Evolutionary conservation across 2,888 invertebrate genomes (phyloP).

Genomic region (Leptinotarsa juncta): DNA sequence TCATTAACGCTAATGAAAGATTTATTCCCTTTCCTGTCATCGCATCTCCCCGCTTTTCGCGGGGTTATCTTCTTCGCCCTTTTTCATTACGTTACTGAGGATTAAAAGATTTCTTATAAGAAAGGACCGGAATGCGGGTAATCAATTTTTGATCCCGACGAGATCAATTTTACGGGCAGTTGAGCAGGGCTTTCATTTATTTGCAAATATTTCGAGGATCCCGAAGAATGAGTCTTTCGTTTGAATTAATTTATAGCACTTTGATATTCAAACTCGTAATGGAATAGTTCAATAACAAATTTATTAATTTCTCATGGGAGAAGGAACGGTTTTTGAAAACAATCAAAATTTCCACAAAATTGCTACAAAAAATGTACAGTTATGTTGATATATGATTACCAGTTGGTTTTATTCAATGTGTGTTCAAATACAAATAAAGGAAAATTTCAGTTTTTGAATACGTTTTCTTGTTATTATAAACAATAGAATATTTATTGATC

Average conservation of each 20-base stretch:
- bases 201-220: background rate
- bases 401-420: too few species aligned
- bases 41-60: background rate
- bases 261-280: background rate
- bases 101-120: constrained; percentile 18
- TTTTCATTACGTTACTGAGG: constrained; percentile 15
- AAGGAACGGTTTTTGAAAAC: too few species aligned
- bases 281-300: too few species aligned
- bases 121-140: constrained; percentile 13
- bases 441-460: too few species aligned
- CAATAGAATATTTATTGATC: too few species aligned
- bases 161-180: constrained; percentile 12
- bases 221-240: background rate
- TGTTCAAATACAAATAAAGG: too few species aligned
- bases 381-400: too few species aligned
- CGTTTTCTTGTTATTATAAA: too few species aligned
- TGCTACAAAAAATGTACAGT: too few species aligned
- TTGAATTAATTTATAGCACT: background rate
- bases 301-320: too few species aligned
- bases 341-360: too few species aligned
- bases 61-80: constrained; percentile 7
- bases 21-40: constrained; percentile 11
- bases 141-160: constrained; percentile 11
- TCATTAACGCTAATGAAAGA: constrained; percentile 18
- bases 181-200: constrained; percentile 3